A percentile compares a stretch with the other conserved stretches of the same genome.
These are phyloP conservation scores for Alentia gelatinosa DNA, from an alignment of 2,888 invertebrate species.

Conservation along the genomic window DNA sequence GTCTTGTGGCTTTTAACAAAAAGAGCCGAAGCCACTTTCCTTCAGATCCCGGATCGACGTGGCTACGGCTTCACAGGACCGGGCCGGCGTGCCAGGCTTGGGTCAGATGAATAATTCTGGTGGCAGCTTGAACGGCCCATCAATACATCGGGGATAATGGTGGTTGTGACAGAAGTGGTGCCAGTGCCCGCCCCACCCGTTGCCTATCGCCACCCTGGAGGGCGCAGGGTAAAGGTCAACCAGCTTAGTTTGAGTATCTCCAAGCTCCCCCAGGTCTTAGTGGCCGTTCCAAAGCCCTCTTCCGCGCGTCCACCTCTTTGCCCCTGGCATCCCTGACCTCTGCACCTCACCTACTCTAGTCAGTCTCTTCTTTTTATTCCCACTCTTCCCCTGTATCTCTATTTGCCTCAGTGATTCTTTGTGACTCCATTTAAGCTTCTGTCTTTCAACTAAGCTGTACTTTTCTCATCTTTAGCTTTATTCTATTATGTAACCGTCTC, in stretches of 20 bases:
- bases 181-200: background rate
- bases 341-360: background rate
- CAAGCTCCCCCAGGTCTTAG: background rate
- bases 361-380: background rate
- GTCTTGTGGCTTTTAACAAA: background rate
- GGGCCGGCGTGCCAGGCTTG: background rate
- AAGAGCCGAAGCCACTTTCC: background rate
- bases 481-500: too few species aligned
- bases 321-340: background rate
- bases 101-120: constrained; percentile 15
- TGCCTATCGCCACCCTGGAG: background rate
- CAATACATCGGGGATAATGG: background rate
- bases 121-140: background rate
- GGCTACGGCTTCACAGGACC: background rate
- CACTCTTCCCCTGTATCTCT: background rate
- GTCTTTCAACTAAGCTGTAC: too few species aligned
- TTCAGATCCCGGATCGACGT: constrained; percentile 1
- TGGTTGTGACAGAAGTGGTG: background rate
- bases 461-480: too few species aligned
- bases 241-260: background rate
- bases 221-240: background rate
- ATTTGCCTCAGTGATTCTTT: too few species aligned
- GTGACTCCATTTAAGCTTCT: too few species aligned
- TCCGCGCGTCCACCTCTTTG: too few species aligned
- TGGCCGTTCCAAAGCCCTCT: background rate